Evolutionary conservation across 2,888 invertebrate species (phyloP).

Genomic region (Plusia festucae): DNA sequence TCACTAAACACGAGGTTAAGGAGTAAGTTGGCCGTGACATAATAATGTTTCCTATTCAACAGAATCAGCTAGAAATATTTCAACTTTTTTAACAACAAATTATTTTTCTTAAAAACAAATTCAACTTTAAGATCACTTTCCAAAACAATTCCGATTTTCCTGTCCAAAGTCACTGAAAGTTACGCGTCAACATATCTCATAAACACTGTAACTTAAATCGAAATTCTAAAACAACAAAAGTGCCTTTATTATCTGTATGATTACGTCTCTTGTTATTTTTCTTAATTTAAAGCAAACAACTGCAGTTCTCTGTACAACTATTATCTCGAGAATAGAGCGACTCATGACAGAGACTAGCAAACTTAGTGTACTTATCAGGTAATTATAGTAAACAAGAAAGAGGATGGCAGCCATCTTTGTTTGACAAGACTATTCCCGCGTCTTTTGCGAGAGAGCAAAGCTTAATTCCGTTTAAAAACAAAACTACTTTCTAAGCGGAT

Average conservation of each 20-base stretch:
- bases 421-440: not conserved
- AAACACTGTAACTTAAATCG: too few relatives aligned
- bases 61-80: not conserved
- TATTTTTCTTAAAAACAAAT: not conserved
- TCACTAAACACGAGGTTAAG: too few relatives aligned
- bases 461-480: too few relatives aligned
- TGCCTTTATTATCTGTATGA: not conserved
- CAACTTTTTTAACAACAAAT: not conserved
- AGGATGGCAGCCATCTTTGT: not conserved
- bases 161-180: too few relatives aligned
- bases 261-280: not conserved
- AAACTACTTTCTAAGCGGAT: too few relatives aligned
- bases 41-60: too few relatives aligned
- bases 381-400: not conserved
- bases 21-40: too few relatives aligned
- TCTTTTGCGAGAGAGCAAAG: not conserved
- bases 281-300: not conserved
- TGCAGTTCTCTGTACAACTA: not conserved
- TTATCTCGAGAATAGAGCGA: not conserved
- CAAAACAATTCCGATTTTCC: too few relatives aligned
- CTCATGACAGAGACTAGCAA: not conserved
- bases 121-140: not conserved
- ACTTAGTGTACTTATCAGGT: not conserved
- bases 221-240: not conserved
- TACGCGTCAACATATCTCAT: too few relatives aligned